These are phyloP conservation scores for Rostratula benghalensis DNA, from an alignment of 2,113 vertebrate genomes.

Conservation along the genomic window DNA sequence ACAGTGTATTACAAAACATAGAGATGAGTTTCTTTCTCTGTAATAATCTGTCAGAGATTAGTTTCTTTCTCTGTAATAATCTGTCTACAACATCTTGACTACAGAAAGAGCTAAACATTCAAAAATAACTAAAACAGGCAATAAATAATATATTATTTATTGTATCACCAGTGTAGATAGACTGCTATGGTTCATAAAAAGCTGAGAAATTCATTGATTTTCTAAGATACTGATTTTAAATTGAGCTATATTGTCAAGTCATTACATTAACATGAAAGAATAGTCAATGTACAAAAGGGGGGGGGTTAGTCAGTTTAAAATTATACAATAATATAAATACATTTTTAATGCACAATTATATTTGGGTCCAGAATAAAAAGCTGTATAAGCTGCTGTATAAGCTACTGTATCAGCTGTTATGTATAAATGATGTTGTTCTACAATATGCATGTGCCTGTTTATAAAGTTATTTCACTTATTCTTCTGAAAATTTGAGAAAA, in stretches of 20 bases:
- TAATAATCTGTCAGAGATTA: not conserved
- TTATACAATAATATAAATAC: not conserved
- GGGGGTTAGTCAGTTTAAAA: not conserved
- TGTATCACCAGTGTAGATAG: not conserved
- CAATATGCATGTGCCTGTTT: not conserved
- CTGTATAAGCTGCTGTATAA: not conserved
- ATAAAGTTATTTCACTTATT: not conserved
- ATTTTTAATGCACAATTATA: not conserved
- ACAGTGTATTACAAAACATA: not conserved
- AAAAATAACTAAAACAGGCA: not conserved
- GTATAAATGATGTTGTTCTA: not conserved
- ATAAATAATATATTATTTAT: conserved; percentile 7
- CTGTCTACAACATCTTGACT: not conserved
- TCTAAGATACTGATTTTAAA: not conserved
- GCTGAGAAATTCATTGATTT: not conserved
- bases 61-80: not conserved
- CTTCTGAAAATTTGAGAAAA: not conserved
- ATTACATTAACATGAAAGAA: not conserved
- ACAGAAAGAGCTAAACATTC: not conserved
- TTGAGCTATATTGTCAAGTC: not conserved
- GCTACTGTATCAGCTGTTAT: not conserved
- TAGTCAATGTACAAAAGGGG: not conserved
- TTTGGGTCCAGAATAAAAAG: not conserved
- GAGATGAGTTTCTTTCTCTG: not conserved
- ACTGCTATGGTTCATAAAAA: not conserved